phyloP scores from a whole-genome alignment of 2,113 vertebrate genomes.

The Cheirogaleus medius region DNA sequence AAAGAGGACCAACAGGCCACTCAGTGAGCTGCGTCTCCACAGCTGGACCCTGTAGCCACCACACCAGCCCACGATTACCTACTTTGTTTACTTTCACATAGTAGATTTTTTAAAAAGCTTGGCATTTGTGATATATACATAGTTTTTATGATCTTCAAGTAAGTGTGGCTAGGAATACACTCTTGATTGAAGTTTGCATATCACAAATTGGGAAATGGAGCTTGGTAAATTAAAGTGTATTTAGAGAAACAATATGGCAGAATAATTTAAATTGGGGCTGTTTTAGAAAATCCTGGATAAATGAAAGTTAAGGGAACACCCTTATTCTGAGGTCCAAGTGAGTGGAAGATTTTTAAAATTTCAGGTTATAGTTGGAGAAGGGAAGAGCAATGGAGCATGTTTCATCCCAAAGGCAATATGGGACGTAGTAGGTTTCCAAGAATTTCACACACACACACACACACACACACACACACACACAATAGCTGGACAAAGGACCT shows the following conservation, averaged over 20 bases:
- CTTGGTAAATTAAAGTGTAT: neutral
- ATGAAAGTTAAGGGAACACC: neutral
- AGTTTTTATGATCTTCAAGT: neutral
- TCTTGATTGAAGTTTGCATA: neutral
- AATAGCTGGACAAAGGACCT: neutral
- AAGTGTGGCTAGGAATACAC: neutral
- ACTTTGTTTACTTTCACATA: neutral
- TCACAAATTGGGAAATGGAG: neutral
- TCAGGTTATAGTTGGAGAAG: neutral
- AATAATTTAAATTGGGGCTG: neutral
- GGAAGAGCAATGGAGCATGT: neutral
- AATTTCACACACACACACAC: neutral
- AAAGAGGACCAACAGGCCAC: neutral
- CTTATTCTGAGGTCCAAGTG: neutral
- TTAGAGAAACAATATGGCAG: neutral
- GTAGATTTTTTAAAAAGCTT: neutral
- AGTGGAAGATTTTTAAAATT: neutral
- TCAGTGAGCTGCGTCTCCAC: rapidly evolving
- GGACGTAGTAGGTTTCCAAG: neutral
- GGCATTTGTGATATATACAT: neutral
- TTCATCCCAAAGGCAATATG: neutral
- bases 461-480: neutral
- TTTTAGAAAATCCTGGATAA: neutral
- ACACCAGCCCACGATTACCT: too few species aligned
- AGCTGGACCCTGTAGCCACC: neutral